Percentiles rank a stretch among this genome's conserved stretches.
These are phyloP conservation scores for Drosophila paracracens DNA, from an alignment of 2,888 invertebrate species.

Conservation along the genomic window DNA sequence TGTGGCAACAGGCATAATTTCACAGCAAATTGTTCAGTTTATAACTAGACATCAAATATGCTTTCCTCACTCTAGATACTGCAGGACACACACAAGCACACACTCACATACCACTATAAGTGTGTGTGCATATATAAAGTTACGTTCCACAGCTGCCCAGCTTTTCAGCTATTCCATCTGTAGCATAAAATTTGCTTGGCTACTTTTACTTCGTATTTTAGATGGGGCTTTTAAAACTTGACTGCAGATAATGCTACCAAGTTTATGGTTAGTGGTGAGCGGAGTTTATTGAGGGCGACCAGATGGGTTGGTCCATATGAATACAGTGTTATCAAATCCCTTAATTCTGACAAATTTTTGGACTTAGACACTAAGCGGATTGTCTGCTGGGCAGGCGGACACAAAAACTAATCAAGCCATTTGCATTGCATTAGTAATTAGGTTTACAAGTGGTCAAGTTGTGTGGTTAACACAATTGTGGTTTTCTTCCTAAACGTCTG, in stretches of 20 bases:
- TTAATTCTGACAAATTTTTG: constrained; percentile 71
- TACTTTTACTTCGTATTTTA: constrained; percentile 20
- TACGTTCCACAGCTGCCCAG: constrained; percentile 15
- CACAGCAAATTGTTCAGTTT: constrained; percentile 72
- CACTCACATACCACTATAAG: constrained; percentile 21
- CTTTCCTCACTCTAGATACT: constrained; percentile 42
- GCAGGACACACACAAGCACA: constrained; percentile 8
- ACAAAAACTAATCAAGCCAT: constrained; percentile 24
- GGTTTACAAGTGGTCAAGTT: constrained; percentile 52
- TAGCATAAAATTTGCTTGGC: constrained; percentile 21
- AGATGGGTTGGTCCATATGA: neutral
- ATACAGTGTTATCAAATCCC: constrained; percentile 51
- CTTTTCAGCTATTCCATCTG: constrained; percentile 14
- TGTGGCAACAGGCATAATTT: constrained; percentile 65
- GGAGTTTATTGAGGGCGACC: neutral
- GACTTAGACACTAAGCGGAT: constrained; percentile 59
- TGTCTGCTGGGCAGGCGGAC: constrained; percentile 23
- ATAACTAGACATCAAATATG: constrained; percentile 63
- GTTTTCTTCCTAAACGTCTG: neutral
- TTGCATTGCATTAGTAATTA: constrained; percentile 50
- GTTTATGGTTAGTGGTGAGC: constrained; percentile 37
- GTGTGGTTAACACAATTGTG: constrained; percentile 40
- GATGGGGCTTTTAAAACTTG: constrained; percentile 42
- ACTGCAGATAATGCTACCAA: constrained; percentile 65
- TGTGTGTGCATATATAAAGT: neutral